A percentile compares a stretch with the other conserved stretches of the same genome.
Evolutionary conservation across 2,888 invertebrate species (phyloP).

Genomic region (Drosophila multiciliata): DNA sequence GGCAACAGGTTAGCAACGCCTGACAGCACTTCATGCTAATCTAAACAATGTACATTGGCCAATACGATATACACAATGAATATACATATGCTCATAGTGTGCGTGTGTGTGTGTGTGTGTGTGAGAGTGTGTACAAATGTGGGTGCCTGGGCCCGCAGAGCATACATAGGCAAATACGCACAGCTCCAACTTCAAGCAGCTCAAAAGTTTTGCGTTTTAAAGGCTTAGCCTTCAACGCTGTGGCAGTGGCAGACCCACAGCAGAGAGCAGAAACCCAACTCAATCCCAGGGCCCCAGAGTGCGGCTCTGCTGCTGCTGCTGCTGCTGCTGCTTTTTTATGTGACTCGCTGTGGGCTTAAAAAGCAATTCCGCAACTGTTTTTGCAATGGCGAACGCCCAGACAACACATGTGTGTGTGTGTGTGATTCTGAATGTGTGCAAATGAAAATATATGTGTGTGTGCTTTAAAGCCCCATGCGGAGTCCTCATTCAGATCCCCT

Average conservation of each 20-base stretch:
- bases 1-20: conserved; percentile 46
- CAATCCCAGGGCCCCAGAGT: conserved; percentile 68
- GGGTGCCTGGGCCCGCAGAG: conserved; percentile 8
- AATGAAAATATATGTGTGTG: conserved; percentile 28
- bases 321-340: conserved; percentile 64
- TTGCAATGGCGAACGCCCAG: conserved; percentile 60
- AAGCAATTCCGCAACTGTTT: conserved; percentile 80
- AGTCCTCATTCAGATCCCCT: conserved; percentile 67
- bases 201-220: conserved; percentile 78
- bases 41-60: conserved; percentile 40
- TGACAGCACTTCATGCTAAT: conserved; percentile 25
- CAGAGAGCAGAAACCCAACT: conserved; percentile 39
- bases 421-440: conserved; percentile 7
- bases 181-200: conserved; percentile 72
- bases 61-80: conserved; percentile 41
- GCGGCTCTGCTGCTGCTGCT: conserved; percentile 53
- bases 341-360: conserved; percentile 76
- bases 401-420: conserved; percentile 39
- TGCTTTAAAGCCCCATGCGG: conserved; percentile 48
- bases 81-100: conserved; percentile 1
- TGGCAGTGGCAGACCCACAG: conserved; percentile 21
- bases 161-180: conserved; percentile 73
- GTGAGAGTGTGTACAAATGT: conserved; percentile 3
- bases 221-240: conserved; percentile 65
- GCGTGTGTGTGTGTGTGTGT: not conserved